These are phyloP conservation scores for Nineta flava DNA, from an alignment of 2,888 invertebrate genomes.

Conservation along the genomic window DNA sequence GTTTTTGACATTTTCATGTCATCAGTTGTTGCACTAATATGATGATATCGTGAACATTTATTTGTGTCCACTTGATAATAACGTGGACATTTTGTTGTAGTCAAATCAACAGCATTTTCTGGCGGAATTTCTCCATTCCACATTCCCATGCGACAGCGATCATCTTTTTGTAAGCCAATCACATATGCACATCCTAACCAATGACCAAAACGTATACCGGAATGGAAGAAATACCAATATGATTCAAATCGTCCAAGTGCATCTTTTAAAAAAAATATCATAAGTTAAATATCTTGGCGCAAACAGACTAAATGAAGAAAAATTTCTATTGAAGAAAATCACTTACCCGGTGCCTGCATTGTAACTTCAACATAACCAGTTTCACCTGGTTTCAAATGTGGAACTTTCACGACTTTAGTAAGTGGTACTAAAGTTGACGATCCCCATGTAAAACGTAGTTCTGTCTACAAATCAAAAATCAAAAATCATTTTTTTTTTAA, in stretches of 20 bases:
- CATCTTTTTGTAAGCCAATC: slow-evolving; percentile 19
- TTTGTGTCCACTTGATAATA: background rate
- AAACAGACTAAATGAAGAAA: background rate
- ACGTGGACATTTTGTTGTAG: background rate
- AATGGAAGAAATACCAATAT: slow-evolving; percentile 29
- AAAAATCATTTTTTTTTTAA: no score
- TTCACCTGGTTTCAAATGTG: slow-evolving; percentile 24
- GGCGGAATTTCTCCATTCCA: no score
- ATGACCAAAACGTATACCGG: slow-evolving; percentile 26
- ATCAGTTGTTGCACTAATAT: background rate
- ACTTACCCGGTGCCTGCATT: slow-evolving; percentile 25
- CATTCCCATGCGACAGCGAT: no score
- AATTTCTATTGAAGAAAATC: background rate
- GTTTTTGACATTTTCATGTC: background rate
- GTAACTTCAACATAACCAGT: slow-evolving; percentile 21
- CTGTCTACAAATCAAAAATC: slow-evolving; percentile 21
- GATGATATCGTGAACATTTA: no score
- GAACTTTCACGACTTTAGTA: slow-evolving; percentile 21
- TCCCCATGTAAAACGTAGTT: slow-evolving; percentile 28
- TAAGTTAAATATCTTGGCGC: background rate
- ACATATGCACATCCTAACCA: slow-evolving; percentile 26
- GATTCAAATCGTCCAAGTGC: slow-evolving; percentile 22
- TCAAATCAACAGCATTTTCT: background rate
- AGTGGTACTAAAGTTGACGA: slow-evolving; percentile 24
- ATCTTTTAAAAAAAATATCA: slow-evolving; percentile 14